Percentiles rank a stretch among this genome's conserved stretches.
phyloP scores from a whole-genome alignment of 2,888 invertebrate genomes.

The Dermolepida albohirtum region DNA sequence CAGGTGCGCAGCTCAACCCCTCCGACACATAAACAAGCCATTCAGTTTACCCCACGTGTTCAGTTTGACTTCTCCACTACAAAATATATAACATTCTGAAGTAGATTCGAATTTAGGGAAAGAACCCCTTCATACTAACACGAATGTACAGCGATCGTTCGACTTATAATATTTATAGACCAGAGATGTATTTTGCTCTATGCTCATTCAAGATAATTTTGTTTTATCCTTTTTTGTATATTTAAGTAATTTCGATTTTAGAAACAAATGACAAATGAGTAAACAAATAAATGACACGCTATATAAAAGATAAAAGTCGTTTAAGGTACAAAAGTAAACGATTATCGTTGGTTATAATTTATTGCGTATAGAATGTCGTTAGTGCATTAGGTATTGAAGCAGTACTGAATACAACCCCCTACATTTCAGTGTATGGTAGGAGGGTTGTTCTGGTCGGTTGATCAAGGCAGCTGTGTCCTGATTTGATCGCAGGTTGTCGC shows the following conservation, averaged over 20 bases:
- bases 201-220: neutral
- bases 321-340: conserved; percentile 33
- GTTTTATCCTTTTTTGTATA: too few relatives aligned
- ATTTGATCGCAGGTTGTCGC: conserved; percentile 61
- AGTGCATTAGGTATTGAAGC: conserved; percentile 22
- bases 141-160: conserved; percentile 4
- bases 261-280: neutral
- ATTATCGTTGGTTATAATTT: conserved; percentile 34
- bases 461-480: conserved; percentile 65
- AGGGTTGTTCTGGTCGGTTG: conserved; percentile 65
- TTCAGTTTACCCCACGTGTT: conserved; percentile 42
- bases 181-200: neutral
- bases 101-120: conserved; percentile 43
- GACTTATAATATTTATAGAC: neutral
- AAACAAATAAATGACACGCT: conserved; percentile 24
- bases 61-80: conserved; percentile 50
- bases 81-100: conserved; percentile 50
- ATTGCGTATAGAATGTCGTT: conserved; percentile 38
- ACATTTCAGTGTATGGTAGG: conserved; percentile 43
- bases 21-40: conserved; percentile 47
- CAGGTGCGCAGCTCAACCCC: conserved; percentile 47
- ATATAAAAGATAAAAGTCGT: conserved; percentile 37
- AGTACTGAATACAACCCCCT: conserved; percentile 40
- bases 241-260: neutral
- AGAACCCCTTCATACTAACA: conserved; percentile 25